Evolutionary conservation across 2,888 invertebrate species (phyloP).

Genomic region (Tetranychus piercei): DNA sequence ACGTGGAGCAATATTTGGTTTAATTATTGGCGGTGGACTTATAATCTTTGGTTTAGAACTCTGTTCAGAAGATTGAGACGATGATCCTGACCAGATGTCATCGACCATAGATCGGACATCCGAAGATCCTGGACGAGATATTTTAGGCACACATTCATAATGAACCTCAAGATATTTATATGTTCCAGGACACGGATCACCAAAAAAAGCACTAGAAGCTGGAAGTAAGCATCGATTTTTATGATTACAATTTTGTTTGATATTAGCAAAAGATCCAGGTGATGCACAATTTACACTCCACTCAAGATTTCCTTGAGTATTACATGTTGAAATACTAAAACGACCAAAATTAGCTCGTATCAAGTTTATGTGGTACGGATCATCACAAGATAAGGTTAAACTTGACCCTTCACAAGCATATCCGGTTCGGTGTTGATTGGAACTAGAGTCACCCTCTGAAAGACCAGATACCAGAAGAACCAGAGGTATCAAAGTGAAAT

Average conservation of each 20-base stretch:
- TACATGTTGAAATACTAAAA: slow-evolving; percentile 85
- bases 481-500: not conserved
- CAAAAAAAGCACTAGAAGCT: slow-evolving; percentile 33
- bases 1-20: not conserved
- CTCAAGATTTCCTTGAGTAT: slow-evolving; percentile 79
- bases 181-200: slow-evolving; percentile 42
- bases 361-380: slow-evolving; percentile 64
- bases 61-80: not conserved
- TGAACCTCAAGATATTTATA: slow-evolving; percentile 44
- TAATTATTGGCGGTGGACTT: slow-evolving; percentile 4
- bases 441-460: not conserved
- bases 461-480: not conserved
- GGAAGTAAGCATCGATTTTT: slow-evolving; percentile 28
- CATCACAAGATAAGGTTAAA: slow-evolving; percentile 6
- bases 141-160: slow-evolving; percentile 35
- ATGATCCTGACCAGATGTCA: not conserved
- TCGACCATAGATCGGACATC: not conserved
- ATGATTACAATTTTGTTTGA: slow-evolving; percentile 55
- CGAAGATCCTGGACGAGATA: not conserved
- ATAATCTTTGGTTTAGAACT: not conserved
- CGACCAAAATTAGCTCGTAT: slow-evolving; percentile 79
- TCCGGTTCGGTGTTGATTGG: slow-evolving; percentile 35
- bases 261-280: slow-evolving; percentile 61
- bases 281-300: slow-evolving; percentile 95
- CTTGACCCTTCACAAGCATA: slow-evolving; percentile 9